Percentiles rank a stretch among this genome's conserved stretches.
phyloP scores from a whole-genome alignment of 2,888 invertebrate genomes.

The Nymphalis c-album region DNA sequence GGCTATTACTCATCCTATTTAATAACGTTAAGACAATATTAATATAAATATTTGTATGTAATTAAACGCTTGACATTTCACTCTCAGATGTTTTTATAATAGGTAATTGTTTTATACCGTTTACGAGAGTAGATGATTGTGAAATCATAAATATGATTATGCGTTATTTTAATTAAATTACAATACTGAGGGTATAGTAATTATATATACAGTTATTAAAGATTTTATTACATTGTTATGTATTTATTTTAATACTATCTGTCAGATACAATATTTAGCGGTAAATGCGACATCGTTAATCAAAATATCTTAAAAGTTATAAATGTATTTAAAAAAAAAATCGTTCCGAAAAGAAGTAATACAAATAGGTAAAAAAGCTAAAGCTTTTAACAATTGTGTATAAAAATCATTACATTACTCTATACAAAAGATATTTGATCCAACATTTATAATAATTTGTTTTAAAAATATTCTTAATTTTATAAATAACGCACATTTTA shows the following conservation, averaged over 20 bases:
- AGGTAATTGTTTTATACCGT: too few relatives aligned
- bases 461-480: slow-evolving; percentile 12
- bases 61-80: too few relatives aligned
- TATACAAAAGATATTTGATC: neutral
- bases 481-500: slow-evolving; percentile 65
- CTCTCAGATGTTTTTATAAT: too few relatives aligned
- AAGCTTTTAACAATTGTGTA: neutral
- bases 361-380: neutral
- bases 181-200: too few relatives aligned
- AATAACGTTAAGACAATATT: too few relatives aligned
- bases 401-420: neutral
- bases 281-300: slow-evolving; percentile 23
- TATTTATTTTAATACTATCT: slow-evolving; percentile 1
- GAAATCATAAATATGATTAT: too few relatives aligned
- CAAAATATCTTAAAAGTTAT: slow-evolving; percentile 21
- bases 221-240: slow-evolving; percentile 5
- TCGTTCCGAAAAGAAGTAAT: neutral
- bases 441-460: neutral
- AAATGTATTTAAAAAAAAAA: slow-evolving; percentile 8
- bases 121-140: too few relatives aligned
- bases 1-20: too few relatives aligned
- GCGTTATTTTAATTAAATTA: too few relatives aligned
- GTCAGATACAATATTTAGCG: neutral
- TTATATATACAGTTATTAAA: too few relatives aligned
- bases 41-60: too few relatives aligned